Evolutionary conservation across 2,113 vertebrate genomes (phyloP).

Genomic region (Micronycteris hirsuta): DNA sequence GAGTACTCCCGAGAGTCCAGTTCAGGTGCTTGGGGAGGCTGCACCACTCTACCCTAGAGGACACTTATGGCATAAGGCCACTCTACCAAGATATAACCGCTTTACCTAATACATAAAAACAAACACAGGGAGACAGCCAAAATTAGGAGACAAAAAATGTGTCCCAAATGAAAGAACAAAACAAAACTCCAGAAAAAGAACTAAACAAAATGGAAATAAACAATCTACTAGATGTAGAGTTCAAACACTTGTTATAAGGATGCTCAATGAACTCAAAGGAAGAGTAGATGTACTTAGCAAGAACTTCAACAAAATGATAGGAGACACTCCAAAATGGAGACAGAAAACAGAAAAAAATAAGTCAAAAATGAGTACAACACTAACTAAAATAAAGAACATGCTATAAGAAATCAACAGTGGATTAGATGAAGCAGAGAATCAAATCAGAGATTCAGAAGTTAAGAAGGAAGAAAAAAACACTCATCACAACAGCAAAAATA

Average conservation of each 20-base stretch:
- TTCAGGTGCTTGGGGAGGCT: background rate
- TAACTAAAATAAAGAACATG: background rate
- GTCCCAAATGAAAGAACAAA: background rate
- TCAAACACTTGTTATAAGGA: background rate
- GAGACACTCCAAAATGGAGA: background rate
- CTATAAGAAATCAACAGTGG: background rate
- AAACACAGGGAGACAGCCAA: background rate
- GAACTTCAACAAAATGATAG: background rate
- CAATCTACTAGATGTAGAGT: background rate
- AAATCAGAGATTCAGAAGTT: background rate
- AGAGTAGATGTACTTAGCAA: background rate
- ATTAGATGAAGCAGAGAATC: background rate
- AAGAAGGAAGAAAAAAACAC: background rate
- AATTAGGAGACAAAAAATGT: background rate
- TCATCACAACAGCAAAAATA: background rate
- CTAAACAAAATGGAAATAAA: background rate
- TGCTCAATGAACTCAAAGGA: background rate
- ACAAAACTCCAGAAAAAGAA: background rate
- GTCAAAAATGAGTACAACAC: background rate
- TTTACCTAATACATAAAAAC: background rate
- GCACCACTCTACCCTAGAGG: background rate
- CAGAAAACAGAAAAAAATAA: background rate
- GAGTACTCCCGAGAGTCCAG: background rate
- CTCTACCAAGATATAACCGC: background rate
- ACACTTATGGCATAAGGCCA: background rate